Base-by-base conservation (phyloP, 2,888 invertebrate genomes). In the Ferdinandea cuprea region DNA sequence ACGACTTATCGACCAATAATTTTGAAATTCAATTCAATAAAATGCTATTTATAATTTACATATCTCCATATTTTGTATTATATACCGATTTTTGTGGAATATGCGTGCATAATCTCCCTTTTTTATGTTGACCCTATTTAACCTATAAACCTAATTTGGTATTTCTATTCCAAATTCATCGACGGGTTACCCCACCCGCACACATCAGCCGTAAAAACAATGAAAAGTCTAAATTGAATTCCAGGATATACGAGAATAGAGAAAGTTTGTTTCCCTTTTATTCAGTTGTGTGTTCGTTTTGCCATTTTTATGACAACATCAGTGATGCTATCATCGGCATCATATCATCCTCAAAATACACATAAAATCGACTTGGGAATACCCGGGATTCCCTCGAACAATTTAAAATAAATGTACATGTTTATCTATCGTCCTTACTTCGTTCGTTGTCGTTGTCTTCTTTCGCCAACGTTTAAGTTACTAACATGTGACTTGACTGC, bases 331-430 rank as follows among this genome's bases (percentile, higher is more conserved):
- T 58, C 58, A 58, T 37, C 71, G 59, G 56, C 35, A 56, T 69
- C 71, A 50, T 59, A 71, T 71, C 59, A 50, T 71, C 48, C 46
- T 44, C 7, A 17, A 5, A 58, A 32, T 32, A 56, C 28, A 21
- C 63, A 61, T 15, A 40, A 28, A 44, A 44, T 28, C 65, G 44
- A 65, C 59, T 19, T 21, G 78, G 72, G 78, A 66, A 44, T 59
- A 59, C 52, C 25, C 35, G 44, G 66, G 72, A 78, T 58, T 71
- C 78, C 71, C 78, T 72, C 37, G 65, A 66, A 59, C 66, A 79
- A 79, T 79, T 72, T 59, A 72, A 72, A 72, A 79, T 61, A 72
- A 72, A 79, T 59, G 1, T 11, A 56, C 56, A 66, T 61, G 46
- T 63, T 56, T 52, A 58, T 66, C 37, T 58, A 35, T 74, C 58